Evolutionary conservation across 2,888 invertebrate species (phyloP), one percentile per base, ranked within the genome.

Genomic region (Drosophila infuscata): DNA sequence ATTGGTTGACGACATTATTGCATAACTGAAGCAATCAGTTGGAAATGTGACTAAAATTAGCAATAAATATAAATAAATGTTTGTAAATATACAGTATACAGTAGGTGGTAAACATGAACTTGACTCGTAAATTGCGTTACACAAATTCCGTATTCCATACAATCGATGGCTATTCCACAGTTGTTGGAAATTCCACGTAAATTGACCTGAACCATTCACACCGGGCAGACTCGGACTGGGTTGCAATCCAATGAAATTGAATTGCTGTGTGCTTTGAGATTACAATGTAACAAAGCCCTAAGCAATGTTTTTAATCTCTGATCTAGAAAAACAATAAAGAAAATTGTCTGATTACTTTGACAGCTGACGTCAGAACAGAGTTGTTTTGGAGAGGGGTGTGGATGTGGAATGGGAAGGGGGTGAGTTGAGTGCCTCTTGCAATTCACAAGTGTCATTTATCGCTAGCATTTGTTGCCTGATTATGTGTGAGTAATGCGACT

Each of bases 351-450:
- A 76, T 79, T 70, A 62, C 74, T 68, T 12, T 49, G 60, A 46
- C 69, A 57, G 38, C 59, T 79, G 79, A 79, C 79, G 79, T 79
- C 79, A 81, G 81, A 64, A 30, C 20, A 17, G 4, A 7, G 25
- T 43, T 9, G 43, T 17, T 25, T 25, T 25, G 20, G 20, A 25
- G 20, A 25, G 20, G 20, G 20, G 20, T 25, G 36, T 17, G 7
- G 17, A 25, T 25, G 17, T 17, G 7, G 7, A 6, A 0, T 6
- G 6, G 36, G 32, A 1, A 3, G 17, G 17, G 5, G 20, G 56
- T 25, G 25, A 15, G n/a, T 25, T 46, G 41, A 1, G 46, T 46
- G 46, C 25, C 25, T 29, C 8, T 25, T 46, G 38, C 38, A 57
- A 29, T 73, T 64, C 64, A 62, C 69, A 69, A 69, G 48, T 49